A percentile compares a stretch with the other conserved stretches of the same genome.
Evolutionary conservation across 1,140 invertebrate species (phyloP).

Genomic region (Drosophila biarmipes): DNA sequence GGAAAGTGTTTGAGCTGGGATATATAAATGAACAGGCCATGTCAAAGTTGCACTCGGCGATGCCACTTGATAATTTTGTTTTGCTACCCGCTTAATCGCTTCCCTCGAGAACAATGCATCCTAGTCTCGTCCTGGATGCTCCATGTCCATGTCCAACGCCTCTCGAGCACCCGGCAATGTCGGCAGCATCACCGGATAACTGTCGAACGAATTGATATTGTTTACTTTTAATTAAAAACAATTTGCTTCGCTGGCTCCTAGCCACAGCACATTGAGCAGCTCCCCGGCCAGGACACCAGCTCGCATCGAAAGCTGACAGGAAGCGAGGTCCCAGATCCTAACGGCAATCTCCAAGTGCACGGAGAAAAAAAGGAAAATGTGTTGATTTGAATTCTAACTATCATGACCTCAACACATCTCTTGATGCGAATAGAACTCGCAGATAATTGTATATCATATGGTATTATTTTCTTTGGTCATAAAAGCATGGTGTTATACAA

Average conservation of each 20-base stretch:
- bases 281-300: slow-evolving; percentile 13
- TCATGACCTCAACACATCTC: too few species aligned
- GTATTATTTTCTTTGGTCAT: too few species aligned
- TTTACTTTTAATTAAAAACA: slow-evolving; percentile 83
- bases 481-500: too few species aligned
- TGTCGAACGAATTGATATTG: slow-evolving; percentile 82
- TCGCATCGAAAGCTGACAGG: slow-evolving; percentile 31
- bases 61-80: slow-evolving; percentile 37
- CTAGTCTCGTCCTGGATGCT: slow-evolving; percentile 7
- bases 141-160: slow-evolving; percentile 5
- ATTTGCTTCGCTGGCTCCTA: slow-evolving; percentile 80
- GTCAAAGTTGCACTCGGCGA: slow-evolving; percentile 46
- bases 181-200: slow-evolving; percentile 79
- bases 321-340: slow-evolving; percentile 8
- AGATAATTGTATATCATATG: too few species aligned
- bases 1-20: slow-evolving; percentile 49
- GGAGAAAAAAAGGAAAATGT: background rate
- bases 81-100: slow-evolving; percentile 55
- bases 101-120: slow-evolving; percentile 36
- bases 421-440: too few species aligned
- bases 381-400: too few species aligned
- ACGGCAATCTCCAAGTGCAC: slow-evolving; percentile 9
- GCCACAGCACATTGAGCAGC: slow-evolving; percentile 56
- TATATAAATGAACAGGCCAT: slow-evolving; percentile 64
- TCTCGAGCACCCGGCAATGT: slow-evolving; percentile 42